phyloP scores from a whole-genome alignment of 2,797 vertebrate species.

The Morelia viridis region DNA sequence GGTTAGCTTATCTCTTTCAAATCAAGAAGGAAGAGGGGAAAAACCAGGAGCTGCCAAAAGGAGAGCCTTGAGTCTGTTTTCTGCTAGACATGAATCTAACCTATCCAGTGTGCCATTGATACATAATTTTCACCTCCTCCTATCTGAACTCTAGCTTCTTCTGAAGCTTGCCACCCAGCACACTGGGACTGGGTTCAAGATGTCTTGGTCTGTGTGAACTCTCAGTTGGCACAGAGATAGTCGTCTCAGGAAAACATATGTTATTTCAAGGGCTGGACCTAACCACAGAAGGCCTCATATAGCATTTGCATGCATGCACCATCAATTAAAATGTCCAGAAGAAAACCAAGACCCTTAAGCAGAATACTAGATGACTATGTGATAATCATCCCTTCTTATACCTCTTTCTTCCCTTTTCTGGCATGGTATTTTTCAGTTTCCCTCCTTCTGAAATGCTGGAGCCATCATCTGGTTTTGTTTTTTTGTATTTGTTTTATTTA shows the following conservation, averaged over 20 bases:
- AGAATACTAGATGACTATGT: neutral
- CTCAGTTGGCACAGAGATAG: neutral
- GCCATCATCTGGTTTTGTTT: no score
- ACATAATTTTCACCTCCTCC: slow-evolving; percentile 39
- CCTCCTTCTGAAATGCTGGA: no score
- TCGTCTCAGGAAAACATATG: slow-evolving; percentile 40
- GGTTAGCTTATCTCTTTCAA: neutral
- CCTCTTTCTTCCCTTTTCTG: neutral
- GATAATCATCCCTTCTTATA: neutral
- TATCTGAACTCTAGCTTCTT: slow-evolving; percentile 10
- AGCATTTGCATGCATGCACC: neutral
- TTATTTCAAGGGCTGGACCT: slow-evolving; percentile 43
- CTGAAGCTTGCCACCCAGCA: slow-evolving; percentile 26
- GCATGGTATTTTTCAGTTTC: no score
- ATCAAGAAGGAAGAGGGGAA: neutral
- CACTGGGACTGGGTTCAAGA: slow-evolving; percentile 30
- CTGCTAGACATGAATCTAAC: slow-evolving; percentile 37
- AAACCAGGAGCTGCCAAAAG: slow-evolving; percentile 8
- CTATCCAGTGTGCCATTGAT: neutral
- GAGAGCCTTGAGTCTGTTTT: neutral
- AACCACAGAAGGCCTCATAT: slow-evolving; percentile 56
- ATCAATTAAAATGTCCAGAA: slow-evolving; percentile 30
- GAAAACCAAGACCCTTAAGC: neutral
- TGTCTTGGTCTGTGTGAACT: slow-evolving; percentile 41
- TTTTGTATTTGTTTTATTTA: no score